Percentiles rank a stretch among this genome's conserved stretches.
Conservation (phyloP, 1,140 invertebrate genomes). For the Trinorchestia longiramus region DNA sequence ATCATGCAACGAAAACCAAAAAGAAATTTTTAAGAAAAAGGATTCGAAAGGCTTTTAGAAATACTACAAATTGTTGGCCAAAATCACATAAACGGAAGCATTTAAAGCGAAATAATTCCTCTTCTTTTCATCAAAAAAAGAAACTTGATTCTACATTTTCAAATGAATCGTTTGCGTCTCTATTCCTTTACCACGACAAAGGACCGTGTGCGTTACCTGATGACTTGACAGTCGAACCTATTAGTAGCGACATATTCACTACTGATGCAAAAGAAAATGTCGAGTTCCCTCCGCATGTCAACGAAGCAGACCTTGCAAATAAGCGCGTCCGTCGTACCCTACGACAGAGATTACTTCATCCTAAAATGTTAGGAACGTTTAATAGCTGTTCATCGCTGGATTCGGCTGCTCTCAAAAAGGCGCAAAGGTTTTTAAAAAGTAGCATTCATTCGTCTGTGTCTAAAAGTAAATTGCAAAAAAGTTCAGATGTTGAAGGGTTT, state of each 20-base stretch:
- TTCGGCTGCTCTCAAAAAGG: not conserved
- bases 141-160: not conserved
- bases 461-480: not conserved
- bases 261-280: conserved; percentile 35
- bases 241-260: not conserved
- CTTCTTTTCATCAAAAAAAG: not conserved
- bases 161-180: conserved; percentile 38
- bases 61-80: not conserved
- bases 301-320: not conserved
- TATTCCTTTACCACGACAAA: conserved; percentile 2
- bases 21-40: not conserved
- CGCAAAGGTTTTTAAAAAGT: not conserved
- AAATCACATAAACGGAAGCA: not conserved
- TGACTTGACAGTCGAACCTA: not conserved
- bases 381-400: not conserved
- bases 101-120: not conserved
- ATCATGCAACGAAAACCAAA: not conserved
- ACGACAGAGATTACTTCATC: not conserved
- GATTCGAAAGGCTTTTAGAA: not conserved
- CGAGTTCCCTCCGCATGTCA: conserved; percentile 1
- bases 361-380: not conserved
- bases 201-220: not conserved
- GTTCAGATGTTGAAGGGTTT: not conserved
- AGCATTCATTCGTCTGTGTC: not conserved
- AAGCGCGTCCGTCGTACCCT: not conserved